Conservation (phyloP, 2,888 invertebrate genomes). For the Drosophila antonietae region DNA sequence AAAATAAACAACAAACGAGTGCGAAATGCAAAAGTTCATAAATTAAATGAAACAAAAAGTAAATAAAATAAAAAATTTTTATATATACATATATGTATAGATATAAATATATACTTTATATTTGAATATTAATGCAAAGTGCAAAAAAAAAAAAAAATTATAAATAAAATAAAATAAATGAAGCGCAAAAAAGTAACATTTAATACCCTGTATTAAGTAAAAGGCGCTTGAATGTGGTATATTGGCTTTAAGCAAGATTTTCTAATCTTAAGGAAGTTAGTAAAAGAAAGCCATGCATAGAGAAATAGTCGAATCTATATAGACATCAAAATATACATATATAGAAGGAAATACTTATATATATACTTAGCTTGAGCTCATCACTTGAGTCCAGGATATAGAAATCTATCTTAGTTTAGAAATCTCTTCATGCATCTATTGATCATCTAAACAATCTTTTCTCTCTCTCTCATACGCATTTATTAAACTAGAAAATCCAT, state of each 20-base stretch:
- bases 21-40: conserved; percentile 62
- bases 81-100: not conserved
- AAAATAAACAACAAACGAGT: conserved; percentile 34
- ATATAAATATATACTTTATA: not conserved
- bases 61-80: conserved; percentile 18
- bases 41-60: conserved; percentile 42
- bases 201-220: not conserved
- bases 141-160: conserved; percentile 19
- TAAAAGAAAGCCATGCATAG: not conserved
- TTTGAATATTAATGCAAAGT: conserved; percentile 20
- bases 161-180: conserved; percentile 3
- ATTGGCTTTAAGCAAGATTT: not conserved
- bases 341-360: too few relatives aligned
- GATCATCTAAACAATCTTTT: too few relatives aligned
- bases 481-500: not conserved
- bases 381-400: too few relatives aligned
- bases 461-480: not conserved
- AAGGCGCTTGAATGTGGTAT: not conserved
- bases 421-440: too few relatives aligned
- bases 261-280: not conserved
- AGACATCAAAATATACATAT: not conserved
- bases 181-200: conserved; percentile 13
- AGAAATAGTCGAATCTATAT: too few relatives aligned
- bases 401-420: too few relatives aligned
- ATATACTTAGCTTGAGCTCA: too few relatives aligned